A percentile compares a stretch with the other conserved stretches of the same genome.
These are phyloP conservation scores for Netta rufina DNA, from an alignment of 2,797 vertebrate genomes.

Conservation along the genomic window DNA sequence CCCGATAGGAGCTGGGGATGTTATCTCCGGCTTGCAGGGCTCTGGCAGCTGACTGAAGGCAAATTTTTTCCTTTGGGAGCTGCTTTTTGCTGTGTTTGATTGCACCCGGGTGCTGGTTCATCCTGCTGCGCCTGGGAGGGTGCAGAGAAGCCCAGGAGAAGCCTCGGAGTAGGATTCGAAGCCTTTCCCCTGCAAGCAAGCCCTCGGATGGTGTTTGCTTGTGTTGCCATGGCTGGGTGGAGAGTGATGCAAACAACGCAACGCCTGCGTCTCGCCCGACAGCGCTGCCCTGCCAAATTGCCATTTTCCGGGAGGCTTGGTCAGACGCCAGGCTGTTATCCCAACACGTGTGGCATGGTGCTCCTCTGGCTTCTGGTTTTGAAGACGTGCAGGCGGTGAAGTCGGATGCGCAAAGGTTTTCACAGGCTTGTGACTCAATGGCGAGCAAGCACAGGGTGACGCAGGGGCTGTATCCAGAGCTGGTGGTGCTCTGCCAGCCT, in stretches of 20 bases:
- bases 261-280: rapidly evolving
- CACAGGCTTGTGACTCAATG: neutral
- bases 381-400: rapidly evolving
- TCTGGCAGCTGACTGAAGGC: neutral
- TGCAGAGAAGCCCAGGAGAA: neutral
- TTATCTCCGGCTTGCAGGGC: neutral
- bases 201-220: neutral
- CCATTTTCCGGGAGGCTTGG: neutral
- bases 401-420: rapidly evolving
- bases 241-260: neutral
- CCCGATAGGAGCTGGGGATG: neutral
- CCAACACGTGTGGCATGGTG: rapidly evolving
- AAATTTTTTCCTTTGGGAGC: neutral
- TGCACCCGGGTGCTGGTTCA: neutral
- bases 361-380: neutral
- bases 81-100: neutral
- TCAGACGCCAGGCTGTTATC: neutral
- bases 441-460: neutral
- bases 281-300: neutral
- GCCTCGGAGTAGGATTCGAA: neutral
- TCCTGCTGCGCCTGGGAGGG: neutral
- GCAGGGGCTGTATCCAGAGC: neutral
- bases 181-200: neutral
- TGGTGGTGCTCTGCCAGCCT: neutral
- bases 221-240: neutral